phyloP scores from a whole-genome alignment of 2,888 invertebrate genomes.

The Cheilosia vernalis region DNA sequence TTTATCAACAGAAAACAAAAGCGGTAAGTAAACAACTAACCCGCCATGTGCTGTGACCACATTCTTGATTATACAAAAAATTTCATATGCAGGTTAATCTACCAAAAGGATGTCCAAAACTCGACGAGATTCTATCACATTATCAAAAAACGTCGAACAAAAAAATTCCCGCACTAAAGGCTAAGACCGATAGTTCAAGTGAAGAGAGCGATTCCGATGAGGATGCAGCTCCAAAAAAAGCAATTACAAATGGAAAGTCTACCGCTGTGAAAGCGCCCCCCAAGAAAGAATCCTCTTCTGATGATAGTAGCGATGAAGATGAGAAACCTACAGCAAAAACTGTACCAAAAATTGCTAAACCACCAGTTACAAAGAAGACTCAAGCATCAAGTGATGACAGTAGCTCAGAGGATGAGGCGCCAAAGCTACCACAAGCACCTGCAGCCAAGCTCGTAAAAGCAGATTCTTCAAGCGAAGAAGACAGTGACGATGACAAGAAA shows the following conservation, averaged over 20 bases:
- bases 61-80: not conserved
- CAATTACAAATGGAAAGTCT: slow-evolving; percentile 66
- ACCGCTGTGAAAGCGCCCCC: slow-evolving; percentile 64
- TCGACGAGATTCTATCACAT: slow-evolving; percentile 86
- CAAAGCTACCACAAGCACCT: slow-evolving; percentile 75
- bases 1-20: slow-evolving; percentile 89
- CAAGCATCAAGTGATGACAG: slow-evolving; percentile 78
- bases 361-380: slow-evolving; percentile 60
- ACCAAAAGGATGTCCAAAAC: slow-evolving; percentile 87
- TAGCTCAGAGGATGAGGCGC: slow-evolving; percentile 80
- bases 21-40: slow-evolving; percentile 86
- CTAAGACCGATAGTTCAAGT: slow-evolving; percentile 79
- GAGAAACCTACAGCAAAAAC: slow-evolving; percentile 76
- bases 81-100: slow-evolving; percentile 85
- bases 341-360: slow-evolving; percentile 60
- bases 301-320: slow-evolving; percentile 80
- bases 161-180: slow-evolving; percentile 82
- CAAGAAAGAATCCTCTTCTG: slow-evolving; percentile 76
- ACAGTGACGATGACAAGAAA: slow-evolving; percentile 81
- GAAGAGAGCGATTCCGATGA: slow-evolving; percentile 81
- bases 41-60: slow-evolving; percentile 78
- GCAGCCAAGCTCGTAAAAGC: slow-evolving; percentile 48
- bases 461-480: slow-evolving; percentile 80
- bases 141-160: slow-evolving; percentile 85
- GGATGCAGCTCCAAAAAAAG: slow-evolving; percentile 70